A percentile compares a stretch with the other conserved stretches of the same genome.
These are phyloP conservation scores for Drosophila varians DNA, from an alignment of 1,140 invertebrate genomes.

Conservation along the genomic window DNA sequence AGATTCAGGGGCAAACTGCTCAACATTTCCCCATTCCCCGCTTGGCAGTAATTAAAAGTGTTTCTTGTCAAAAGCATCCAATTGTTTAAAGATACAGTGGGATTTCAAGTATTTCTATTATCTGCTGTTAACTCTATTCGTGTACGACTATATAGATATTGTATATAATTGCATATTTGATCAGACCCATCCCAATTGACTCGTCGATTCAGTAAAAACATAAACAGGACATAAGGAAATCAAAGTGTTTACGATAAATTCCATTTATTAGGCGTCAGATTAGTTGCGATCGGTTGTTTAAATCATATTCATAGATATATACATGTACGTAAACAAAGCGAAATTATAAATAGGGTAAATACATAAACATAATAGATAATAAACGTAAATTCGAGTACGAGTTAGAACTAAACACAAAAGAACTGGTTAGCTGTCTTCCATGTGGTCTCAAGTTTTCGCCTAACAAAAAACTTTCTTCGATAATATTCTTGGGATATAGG, in stretches of 20 bases:
- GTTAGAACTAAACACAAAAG: constrained; percentile 52
- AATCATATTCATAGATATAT: constrained; percentile 49
- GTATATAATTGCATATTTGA: constrained; percentile 24
- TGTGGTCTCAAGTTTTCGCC: constrained; percentile 25
- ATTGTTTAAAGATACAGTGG: constrained; percentile 33
- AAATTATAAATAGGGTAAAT: constrained; percentile 69
- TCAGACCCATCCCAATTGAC: constrained; percentile 63
- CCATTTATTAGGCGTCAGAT: constrained; percentile 76
- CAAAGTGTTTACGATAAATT: constrained; percentile 48
- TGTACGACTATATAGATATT: constrained; percentile 27
- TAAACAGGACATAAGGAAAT: neutral
- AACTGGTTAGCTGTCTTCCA: constrained; percentile 57
- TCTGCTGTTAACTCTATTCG: constrained; percentile 42
- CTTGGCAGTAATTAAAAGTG: constrained; percentile 37
- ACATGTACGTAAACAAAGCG: constrained; percentile 69
- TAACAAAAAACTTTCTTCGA: constrained; percentile 47
- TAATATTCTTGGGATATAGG: constrained; percentile 41
- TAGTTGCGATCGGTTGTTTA: constrained; percentile 51
- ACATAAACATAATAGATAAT: constrained; percentile 49
- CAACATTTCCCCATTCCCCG: constrained; percentile 16
- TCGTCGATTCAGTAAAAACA: constrained; percentile 24
- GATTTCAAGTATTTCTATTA: constrained; percentile 27
- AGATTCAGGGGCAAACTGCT: constrained; percentile 13
- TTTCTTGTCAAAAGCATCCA: constrained; percentile 14
- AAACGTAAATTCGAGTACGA: constrained; percentile 73